These are phyloP conservation scores for Allophyes oxyacanthae DNA, from an alignment of 2,888 invertebrate species.

Conservation along the genomic window DNA sequence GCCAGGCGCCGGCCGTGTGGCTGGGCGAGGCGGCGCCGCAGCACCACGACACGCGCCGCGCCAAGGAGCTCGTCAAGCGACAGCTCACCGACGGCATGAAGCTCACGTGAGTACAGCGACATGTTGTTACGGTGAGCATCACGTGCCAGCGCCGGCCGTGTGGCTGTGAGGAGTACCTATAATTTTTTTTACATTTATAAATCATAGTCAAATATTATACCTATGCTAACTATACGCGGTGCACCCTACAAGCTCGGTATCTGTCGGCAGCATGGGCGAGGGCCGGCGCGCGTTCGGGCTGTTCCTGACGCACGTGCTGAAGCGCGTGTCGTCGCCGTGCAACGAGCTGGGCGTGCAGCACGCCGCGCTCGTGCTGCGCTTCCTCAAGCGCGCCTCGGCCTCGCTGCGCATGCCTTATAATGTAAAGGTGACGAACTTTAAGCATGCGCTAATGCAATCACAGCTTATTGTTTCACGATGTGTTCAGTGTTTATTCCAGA, in stretches of 20 bases:
- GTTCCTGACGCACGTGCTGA: conserved; percentile 93
- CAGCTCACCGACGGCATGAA: conserved; percentile 91
- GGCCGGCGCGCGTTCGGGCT: conserved; percentile 94
- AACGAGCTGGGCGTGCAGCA: conserved; percentile 88
- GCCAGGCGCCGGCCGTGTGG: conserved; percentile 79
- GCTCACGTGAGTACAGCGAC: conserved; percentile 90
- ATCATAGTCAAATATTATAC: too few species aligned
- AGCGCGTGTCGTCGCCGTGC: conserved; percentile 89
- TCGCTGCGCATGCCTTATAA: conserved; percentile 92
- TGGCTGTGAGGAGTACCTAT: too few species aligned
- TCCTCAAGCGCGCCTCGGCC: conserved; percentile 92
- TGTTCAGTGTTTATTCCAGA: too few species aligned
- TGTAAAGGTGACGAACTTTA: conserved; percentile 75
- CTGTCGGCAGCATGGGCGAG: conserved; percentile 89
- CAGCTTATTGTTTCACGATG: too few species aligned
- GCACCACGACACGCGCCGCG: conserved; percentile 84
- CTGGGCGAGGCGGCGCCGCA: conserved; percentile 65
- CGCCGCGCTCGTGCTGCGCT: conserved; percentile 92
- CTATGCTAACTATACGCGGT: too few species aligned
- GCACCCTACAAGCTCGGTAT: background rate
- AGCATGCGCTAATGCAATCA: conserved; percentile 28
- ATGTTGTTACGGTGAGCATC: too few species aligned
- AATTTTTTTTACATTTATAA: too few species aligned
- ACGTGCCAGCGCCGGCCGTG: too few species aligned
- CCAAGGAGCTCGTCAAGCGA: conserved; percentile 89